Conservation (phyloP, 2,888 invertebrate species). For the Platerodrilus igneus region DNA sequence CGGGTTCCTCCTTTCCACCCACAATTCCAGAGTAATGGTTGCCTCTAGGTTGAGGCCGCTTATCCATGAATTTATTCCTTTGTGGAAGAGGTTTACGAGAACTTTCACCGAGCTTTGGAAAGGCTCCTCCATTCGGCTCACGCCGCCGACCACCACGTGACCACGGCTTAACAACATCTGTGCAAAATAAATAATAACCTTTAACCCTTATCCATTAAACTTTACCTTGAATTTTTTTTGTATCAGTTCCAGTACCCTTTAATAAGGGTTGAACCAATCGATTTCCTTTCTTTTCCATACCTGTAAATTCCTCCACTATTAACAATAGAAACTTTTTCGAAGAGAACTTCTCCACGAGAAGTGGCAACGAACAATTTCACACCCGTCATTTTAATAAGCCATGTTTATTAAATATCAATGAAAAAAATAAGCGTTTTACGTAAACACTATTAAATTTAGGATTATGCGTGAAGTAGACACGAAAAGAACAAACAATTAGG, state of each 20-base stretch:
- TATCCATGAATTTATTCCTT: conserved; percentile 61
- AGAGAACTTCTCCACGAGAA: conserved; percentile 69
- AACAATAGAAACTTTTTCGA: conserved; percentile 46
- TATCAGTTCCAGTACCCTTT: conserved; percentile 69
- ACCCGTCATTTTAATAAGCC: conserved; percentile 79
- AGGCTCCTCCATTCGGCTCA: conserved; percentile 56
- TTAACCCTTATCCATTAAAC: conserved; percentile 33
- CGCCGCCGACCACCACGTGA: conserved; percentile 59
- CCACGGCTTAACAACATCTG: conserved; percentile 57
- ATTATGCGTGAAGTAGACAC: conserved; percentile 10
- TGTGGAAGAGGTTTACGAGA: conserved; percentile 65
- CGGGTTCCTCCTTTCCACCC: conserved; percentile 69
- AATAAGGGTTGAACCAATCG: conserved; percentile 64
- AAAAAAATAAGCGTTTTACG: conserved; percentile 49
- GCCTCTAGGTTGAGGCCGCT: conserved; percentile 68
- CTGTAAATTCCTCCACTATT: too few species aligned
- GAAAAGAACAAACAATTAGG: conserved; percentile 21
- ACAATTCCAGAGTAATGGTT: conserved; percentile 50
- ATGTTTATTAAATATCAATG: conserved; percentile 62
- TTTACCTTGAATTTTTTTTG: conserved; percentile 69
- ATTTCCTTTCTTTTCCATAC: conserved; percentile 78
- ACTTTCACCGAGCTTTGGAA: conserved; percentile 60
- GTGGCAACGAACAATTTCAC: conserved; percentile 63
- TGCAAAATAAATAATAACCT: conserved; percentile 36
- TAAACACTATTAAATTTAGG: conserved; percentile 36